Evolutionary conservation across 1,140 invertebrate species (phyloP).

Genomic region (Zaprionus vittiger): DNA sequence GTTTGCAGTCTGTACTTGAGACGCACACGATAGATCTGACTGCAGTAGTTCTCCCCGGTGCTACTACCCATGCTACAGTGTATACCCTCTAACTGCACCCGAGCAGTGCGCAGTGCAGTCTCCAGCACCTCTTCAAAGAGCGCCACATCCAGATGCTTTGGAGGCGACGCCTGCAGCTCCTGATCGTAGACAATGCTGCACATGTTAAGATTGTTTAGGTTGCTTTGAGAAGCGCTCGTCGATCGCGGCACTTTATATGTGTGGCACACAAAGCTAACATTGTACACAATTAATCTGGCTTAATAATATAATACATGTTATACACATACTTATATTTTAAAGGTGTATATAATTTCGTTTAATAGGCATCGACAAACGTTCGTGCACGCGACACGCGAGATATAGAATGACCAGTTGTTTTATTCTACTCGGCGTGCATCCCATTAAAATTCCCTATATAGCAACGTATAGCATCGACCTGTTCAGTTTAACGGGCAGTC

Average conservation of each 20-base stretch:
- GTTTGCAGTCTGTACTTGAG: constrained; percentile 40
- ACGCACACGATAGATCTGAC: constrained; percentile 63
- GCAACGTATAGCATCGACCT: not conserved
- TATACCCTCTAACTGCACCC: constrained; percentile 38
- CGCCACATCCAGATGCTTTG: constrained; percentile 58
- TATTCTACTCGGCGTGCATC: constrained; percentile 12
- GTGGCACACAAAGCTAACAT: not conserved
- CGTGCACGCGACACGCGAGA: constrained; percentile 34
- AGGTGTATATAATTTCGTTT: constrained; percentile 44
- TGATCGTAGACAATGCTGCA: constrained; percentile 66
- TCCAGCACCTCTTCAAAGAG: constrained; percentile 77
- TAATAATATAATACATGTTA: constrained; percentile 8
- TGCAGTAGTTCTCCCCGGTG: constrained; percentile 77
- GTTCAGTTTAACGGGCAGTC: constrained; percentile 1
- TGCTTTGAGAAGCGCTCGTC: constrained; percentile 44
- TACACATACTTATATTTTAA: constrained; percentile 9
- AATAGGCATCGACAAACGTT: constrained; percentile 46
- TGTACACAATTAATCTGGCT: constrained; percentile 40
- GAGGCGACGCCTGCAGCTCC: constrained; percentile 53
- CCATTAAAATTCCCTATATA: constrained; percentile 6
- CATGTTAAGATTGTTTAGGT: constrained; percentile 45
- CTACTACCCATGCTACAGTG: constrained; percentile 66
- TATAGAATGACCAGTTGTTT: constrained; percentile 38
- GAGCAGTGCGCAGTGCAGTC: constrained; percentile 56
- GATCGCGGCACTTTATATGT: constrained; percentile 52